Percentiles rank a stretch among this genome's conserved stretches.
These are phyloP conservation scores for Drosophila mauritiana DNA, from an alignment of 1,140 invertebrate genomes.

Conservation along the genomic window DNA sequence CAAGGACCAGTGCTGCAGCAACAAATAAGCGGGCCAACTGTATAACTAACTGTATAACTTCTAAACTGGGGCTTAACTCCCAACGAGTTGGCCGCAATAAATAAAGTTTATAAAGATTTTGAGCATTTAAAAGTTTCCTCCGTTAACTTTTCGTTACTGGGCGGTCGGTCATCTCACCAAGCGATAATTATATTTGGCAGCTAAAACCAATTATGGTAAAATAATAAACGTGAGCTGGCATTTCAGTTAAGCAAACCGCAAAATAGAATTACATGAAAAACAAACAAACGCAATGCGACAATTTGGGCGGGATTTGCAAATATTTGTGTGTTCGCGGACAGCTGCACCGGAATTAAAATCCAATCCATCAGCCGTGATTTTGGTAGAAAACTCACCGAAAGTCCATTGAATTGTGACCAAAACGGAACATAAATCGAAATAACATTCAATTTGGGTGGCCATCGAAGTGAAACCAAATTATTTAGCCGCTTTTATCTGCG, in stretches of 20 bases:
- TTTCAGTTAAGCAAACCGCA: conserved; percentile 41
- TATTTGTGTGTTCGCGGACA: conserved; percentile 17
- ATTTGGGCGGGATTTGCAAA: conserved; percentile 21
- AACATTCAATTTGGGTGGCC: conserved; percentile 28
- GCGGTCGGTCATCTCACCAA: background rate
- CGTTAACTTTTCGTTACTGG: background rate
- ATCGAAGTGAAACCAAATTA: conserved; percentile 17
- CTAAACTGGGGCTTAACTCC: conserved; percentile 18
- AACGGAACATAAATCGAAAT: conserved; percentile 17
- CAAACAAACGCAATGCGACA: conserved; percentile 45
- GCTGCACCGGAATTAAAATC: conserved; percentile 34
- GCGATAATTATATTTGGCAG: conserved; percentile 13
- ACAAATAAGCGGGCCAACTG: conserved; percentile 44
- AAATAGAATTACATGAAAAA: conserved; percentile 37
- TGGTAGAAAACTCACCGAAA: conserved; percentile 2
- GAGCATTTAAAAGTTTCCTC: conserved; percentile 32
- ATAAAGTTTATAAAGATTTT: conserved; percentile 39
- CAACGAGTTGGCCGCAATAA: conserved; percentile 18
- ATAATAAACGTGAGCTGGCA: conserved; percentile 27
- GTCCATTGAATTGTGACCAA: conserved; percentile 8
- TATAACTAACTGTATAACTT: conserved; percentile 16
- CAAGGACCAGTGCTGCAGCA: conserved; percentile 71
- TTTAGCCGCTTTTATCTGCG: conserved; percentile 13
- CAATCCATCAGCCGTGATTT: conserved; percentile 31
- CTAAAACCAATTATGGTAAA: conserved; percentile 30